These are phyloP conservation scores for Caenorhabditis uteleia DNA, from an alignment of 2,888 invertebrate genomes.

Conservation along the genomic window DNA sequence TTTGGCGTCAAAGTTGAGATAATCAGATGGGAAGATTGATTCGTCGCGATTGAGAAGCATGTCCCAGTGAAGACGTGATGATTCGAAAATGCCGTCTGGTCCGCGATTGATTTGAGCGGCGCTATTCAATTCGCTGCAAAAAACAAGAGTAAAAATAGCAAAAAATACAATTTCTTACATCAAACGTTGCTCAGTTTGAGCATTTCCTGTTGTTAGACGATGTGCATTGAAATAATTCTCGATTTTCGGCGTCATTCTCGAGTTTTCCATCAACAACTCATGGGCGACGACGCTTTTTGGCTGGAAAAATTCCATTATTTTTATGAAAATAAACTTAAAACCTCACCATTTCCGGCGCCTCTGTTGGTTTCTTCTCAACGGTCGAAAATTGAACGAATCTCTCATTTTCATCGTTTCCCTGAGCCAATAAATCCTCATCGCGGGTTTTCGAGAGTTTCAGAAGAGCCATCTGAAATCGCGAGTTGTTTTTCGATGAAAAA, in stretches of 20 bases:
- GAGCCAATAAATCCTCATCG: conserved; percentile 40
- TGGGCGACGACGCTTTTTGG: conserved; percentile 39
- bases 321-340: neutral
- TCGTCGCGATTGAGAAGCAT: conserved; percentile 65
- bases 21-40: conserved; percentile 60
- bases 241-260: conserved; percentile 52
- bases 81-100: conserved; percentile 60
- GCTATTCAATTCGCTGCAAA: conserved; percentile 60
- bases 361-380: conserved; percentile 35
- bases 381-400: conserved; percentile 11
- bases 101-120: conserved; percentile 68
- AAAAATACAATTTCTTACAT: conserved; percentile 45
- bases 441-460: conserved; percentile 41
- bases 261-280: conserved; percentile 45
- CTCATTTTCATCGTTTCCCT: conserved; percentile 16
- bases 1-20: conserved; percentile 61
- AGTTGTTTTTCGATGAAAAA: too few relatives aligned
- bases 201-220: conserved; percentile 55
- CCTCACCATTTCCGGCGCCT: conserved; percentile 38
- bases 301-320: conserved; percentile 17
- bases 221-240: conserved; percentile 56
- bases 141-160: conserved; percentile 13
- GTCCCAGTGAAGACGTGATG: conserved; percentile 65
- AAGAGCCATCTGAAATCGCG: conserved; percentile 39
- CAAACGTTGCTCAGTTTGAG: conserved; percentile 61